Percentiles rank a stretch among this genome's conserved stretches.
phyloP scores from a whole-genome alignment of 2,797 vertebrate genomes.

The Siniperca obscura region DNA sequence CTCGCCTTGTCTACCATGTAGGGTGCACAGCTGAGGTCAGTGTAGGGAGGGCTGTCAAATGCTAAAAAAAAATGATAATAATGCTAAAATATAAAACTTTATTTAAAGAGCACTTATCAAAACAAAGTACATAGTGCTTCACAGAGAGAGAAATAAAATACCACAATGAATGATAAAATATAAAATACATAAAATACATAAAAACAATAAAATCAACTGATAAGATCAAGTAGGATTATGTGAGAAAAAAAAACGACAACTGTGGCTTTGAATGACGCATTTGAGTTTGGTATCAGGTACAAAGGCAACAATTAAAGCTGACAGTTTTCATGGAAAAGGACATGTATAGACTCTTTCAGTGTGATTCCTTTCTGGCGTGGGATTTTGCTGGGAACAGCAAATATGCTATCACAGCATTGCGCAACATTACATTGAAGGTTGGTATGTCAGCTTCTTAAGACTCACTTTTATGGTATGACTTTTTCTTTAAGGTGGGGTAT shows the following conservation, averaged over 20 bases:
- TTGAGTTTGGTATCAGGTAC: background rate
- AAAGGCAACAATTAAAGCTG: too few relatives aligned
- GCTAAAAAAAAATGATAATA: background rate
- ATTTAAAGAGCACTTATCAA: too few relatives aligned
- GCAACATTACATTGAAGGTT: background rate
- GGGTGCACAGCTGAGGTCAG: conserved; percentile 16
- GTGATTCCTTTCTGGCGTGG: background rate
- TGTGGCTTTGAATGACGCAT: too few relatives aligned
- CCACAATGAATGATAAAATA: too few relatives aligned
- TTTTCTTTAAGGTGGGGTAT: too few relatives aligned
- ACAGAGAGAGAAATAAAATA: too few relatives aligned
- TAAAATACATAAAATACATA: background rate
- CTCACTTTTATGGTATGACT: too few relatives aligned
- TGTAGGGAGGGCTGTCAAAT: background rate
- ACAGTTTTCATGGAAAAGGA: background rate
- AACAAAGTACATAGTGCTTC: too few relatives aligned
- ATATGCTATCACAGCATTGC: background rate
- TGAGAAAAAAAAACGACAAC: background rate
- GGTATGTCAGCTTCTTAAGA: background rate
- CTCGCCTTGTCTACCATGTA: background rate
- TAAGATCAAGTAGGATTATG: too few relatives aligned
- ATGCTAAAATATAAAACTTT: too few relatives aligned
- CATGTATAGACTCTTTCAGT: background rate
- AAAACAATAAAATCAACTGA: too few relatives aligned
- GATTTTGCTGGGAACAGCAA: background rate